phyloP scores from a whole-genome alignment of 2,113 vertebrate genomes.

The Rhea americana region DNA sequence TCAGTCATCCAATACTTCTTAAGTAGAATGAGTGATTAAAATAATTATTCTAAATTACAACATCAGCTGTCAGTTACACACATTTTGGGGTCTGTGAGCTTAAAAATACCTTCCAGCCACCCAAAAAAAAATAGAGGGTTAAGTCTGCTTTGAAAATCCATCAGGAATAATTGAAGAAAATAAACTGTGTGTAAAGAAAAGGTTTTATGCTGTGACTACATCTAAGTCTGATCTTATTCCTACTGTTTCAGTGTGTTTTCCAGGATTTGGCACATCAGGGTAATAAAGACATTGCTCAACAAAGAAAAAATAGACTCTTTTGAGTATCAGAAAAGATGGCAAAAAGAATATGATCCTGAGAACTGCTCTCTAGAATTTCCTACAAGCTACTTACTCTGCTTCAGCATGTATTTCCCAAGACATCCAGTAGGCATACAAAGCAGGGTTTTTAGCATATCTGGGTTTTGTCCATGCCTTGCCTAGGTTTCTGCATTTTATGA shows the following conservation, averaged over 20 bases:
- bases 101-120: background rate
- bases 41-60: background rate
- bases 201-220: background rate
- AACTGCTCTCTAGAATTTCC: background rate
- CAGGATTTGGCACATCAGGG: background rate
- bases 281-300: background rate
- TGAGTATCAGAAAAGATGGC: background rate
- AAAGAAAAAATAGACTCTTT: background rate
- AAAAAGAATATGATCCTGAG: background rate
- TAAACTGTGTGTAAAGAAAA: background rate
- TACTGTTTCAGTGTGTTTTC: background rate
- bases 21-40: background rate
- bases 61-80: background rate
- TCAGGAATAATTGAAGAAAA: background rate
- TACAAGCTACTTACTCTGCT: background rate
- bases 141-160: background rate
- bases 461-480: background rate
- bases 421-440: background rate
- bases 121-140: background rate
- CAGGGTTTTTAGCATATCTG: rapidly evolving
- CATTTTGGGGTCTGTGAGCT: background rate
- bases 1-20: background rate
- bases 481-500: background rate
- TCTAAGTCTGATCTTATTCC: background rate
- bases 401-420: background rate